Evolutionary conservation across 1,140 invertebrate genomes (phyloP).

Genomic region (Anthonomus grandis): DNA sequence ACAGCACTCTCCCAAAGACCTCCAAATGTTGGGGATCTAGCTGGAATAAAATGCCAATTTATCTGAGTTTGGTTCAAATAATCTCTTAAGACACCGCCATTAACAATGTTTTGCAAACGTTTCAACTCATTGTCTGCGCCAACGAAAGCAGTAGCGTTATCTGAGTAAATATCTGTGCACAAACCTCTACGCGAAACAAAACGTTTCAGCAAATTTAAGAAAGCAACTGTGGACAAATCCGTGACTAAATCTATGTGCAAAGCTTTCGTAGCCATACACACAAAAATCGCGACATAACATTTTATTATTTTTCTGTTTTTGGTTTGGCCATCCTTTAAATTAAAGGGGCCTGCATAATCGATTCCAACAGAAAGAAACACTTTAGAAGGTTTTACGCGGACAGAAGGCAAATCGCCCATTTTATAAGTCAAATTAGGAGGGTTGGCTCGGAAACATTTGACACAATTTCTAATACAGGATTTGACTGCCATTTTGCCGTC

Average conservation of each 20-base stretch:
- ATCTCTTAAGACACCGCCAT: not conserved
- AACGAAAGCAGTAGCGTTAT: constrained; percentile 21
- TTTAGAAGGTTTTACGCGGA: not conserved
- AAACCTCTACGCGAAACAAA: constrained; percentile 10
- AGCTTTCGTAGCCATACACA: constrained; percentile 8
- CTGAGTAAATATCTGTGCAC: constrained; percentile 14
- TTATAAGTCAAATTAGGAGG: too few relatives aligned
- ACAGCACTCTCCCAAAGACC: constrained; percentile 24
- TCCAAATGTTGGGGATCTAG: constrained; percentile 25
- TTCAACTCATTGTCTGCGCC: constrained; percentile 17
- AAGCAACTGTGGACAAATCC: not conserved
- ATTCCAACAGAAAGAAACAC: not conserved
- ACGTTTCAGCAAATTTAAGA: constrained; percentile 1
- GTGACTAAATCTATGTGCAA: not conserved
- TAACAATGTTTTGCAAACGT: constrained; percentile 3
- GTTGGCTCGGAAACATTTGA: too few relatives aligned
- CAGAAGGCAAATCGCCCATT: not conserved
- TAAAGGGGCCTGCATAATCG: constrained; percentile 11
- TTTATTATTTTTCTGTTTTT: constrained; percentile 12
- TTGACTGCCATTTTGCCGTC: too few relatives aligned
- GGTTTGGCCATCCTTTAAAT: not conserved
- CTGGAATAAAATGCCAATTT: constrained; percentile 34
- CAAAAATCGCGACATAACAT: constrained; percentile 6
- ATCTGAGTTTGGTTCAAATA: constrained; percentile 3
- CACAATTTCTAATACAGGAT: too few relatives aligned